Conservation (phyloP, 2,888 invertebrate species). For the Trypoxylon attenuatum region DNA sequence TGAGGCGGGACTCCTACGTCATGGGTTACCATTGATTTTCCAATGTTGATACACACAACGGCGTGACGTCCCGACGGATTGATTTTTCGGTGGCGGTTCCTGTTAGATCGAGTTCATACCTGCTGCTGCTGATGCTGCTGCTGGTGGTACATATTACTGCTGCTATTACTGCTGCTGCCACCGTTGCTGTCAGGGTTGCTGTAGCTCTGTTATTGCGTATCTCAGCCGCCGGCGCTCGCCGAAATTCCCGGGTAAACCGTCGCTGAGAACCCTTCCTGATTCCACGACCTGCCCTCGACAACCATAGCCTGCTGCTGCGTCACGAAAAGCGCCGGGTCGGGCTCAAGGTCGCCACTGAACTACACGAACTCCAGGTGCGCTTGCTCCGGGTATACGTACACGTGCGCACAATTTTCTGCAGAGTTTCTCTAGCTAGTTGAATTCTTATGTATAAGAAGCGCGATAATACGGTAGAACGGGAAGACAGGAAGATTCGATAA, state of each 20-base stretch:
- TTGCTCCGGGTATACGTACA: conserved; percentile 1
- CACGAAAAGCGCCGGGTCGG: conserved; percentile 8
- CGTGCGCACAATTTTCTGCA: too few species aligned
- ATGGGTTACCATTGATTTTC: conserved; percentile 72
- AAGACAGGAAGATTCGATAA: too few species aligned
- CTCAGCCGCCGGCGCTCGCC: not conserved
- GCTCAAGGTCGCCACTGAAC: conserved; percentile 27
- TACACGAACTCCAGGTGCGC: not conserved
- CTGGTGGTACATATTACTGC: too few species aligned
- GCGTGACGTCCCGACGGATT: conserved; percentile 59
- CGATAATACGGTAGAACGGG: too few species aligned
- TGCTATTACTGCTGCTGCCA: too few species aligned
- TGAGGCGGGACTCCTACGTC: conserved; percentile 73
- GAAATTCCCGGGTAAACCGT: not conserved
- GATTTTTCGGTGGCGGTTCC: conserved; percentile 57
- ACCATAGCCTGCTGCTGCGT: not conserved
- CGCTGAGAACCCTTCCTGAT: not conserved
- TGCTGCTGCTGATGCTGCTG: too few species aligned
- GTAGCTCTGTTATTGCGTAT: conserved; percentile 2
- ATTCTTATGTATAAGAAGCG: too few species aligned
- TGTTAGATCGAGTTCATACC: conserved; percentile 39
- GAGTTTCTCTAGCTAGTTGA: too few species aligned
- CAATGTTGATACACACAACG: conserved; percentile 65
- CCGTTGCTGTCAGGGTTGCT: too few species aligned
- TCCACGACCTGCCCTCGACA: conserved; percentile 18